Percentiles rank a stretch among this genome's conserved stretches.
phyloP scores from a whole-genome alignment of 2,113 vertebrate species.

The Colossoma macropomum region DNA sequence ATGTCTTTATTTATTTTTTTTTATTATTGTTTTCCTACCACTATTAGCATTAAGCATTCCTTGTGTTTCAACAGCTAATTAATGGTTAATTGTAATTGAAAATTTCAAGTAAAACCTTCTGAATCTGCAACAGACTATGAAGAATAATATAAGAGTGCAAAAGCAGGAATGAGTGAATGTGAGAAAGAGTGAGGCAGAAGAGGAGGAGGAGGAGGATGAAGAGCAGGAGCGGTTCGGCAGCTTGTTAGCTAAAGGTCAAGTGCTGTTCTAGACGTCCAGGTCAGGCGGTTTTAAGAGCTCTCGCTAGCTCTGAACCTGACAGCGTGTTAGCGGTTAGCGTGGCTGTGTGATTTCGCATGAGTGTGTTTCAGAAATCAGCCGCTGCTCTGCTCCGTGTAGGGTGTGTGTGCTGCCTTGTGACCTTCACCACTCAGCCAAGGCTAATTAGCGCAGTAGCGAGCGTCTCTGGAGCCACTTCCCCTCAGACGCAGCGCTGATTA shows the following conservation, averaged over 20 bases:
- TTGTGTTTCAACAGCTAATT: too few relatives aligned
- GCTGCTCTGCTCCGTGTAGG: neutral
- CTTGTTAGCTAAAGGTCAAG: conserved; percentile 11
- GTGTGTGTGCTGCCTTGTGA: neutral
- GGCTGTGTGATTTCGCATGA: neutral
- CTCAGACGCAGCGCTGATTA: neutral
- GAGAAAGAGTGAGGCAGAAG: neutral
- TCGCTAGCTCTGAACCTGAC: neutral
- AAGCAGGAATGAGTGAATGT: neutral
- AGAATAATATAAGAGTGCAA: neutral
- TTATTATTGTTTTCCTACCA: too few relatives aligned
- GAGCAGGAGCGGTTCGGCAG: neutral
- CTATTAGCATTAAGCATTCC: too few relatives aligned
- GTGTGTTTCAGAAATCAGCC: neutral
- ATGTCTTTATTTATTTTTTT: too few relatives aligned
- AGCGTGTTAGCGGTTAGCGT: neutral
- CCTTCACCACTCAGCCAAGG: neutral
- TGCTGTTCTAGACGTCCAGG: neutral
- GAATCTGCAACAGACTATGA: neutral
- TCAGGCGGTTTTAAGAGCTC: neutral
- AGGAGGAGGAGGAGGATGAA: neutral
- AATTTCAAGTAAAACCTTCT: neutral
- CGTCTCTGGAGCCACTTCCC: conserved; percentile 5
- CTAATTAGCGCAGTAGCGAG: neutral
- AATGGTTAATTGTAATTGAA: too few relatives aligned